These are phyloP conservation scores for Enteromius treurensis DNA, from an alignment of 2,797 vertebrate species.

Conservation along the genomic window DNA sequence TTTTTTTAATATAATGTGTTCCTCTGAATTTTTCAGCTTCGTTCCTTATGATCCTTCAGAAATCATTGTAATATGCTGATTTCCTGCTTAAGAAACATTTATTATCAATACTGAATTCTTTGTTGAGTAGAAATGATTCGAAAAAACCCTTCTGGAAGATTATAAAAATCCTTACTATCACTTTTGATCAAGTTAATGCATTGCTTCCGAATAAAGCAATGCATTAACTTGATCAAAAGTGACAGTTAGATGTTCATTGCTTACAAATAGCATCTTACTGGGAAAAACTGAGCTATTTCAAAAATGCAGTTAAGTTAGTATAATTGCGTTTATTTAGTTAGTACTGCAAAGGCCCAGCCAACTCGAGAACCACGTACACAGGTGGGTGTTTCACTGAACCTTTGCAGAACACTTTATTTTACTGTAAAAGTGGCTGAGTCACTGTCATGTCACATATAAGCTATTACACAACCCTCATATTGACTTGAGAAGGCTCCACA, in stretches of 20 bases:
- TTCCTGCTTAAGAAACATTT: not conserved
- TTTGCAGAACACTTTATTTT: not conserved
- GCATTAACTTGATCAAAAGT: not conserved
- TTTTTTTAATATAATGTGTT: not conserved
- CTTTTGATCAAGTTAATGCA: not conserved
- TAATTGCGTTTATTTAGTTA: not conserved
- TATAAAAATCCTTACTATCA: not conserved
- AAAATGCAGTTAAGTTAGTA: not conserved
- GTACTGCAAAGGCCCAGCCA: not conserved
- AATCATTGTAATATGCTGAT: not conserved
- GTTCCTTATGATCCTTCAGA: not conserved
- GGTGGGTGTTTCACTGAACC: not conserved
- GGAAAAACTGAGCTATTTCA: not conserved
- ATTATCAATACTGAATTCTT: not conserved
- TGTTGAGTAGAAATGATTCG: not conserved
- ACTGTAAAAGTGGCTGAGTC: not conserved
- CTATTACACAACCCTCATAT: conserved; percentile 19
- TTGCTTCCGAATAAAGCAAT: not conserved
- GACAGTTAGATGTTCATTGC: not conserved
- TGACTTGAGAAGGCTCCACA: conserved; percentile 33
- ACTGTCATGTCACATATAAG: not conserved
- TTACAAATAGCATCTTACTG: not conserved
- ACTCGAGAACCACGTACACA: not conserved
- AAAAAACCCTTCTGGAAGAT: not conserved
- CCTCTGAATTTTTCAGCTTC: not conserved